Percentiles rank a stretch among this genome's conserved stretches.
These are phyloP conservation scores for Trissonchulus sp. DNA, from an alignment of 2,888 invertebrate genomes.

Conservation along the genomic window DNA sequence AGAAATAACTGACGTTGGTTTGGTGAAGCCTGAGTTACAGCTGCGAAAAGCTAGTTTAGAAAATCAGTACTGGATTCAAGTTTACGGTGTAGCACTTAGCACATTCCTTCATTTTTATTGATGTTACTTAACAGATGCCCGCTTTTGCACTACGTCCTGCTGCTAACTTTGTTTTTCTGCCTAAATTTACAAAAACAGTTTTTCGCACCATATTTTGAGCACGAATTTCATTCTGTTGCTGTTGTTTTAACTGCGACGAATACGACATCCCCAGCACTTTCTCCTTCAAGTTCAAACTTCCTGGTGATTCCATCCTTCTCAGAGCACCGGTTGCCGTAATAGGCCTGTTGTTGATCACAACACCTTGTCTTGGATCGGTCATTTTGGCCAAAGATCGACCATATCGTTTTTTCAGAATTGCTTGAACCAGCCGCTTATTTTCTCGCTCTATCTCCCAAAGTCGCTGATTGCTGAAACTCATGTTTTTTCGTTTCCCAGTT, in stretches of 20 bases:
- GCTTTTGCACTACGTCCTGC: too few species aligned
- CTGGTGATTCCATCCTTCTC: not conserved
- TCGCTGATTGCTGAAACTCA: conserved; percentile 13
- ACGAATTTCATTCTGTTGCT: not conserved
- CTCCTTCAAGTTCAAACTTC: not conserved
- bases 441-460: conserved; percentile 24
- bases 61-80: too few species aligned
- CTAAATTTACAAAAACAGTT: too few species aligned
- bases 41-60: too few species aligned
- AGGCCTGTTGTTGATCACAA: not conserved
- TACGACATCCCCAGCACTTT: too few species aligned
- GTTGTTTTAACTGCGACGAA: not conserved
- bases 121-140: too few species aligned
- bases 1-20: too few species aligned
- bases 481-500: conserved; percentile 18
- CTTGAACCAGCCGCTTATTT: conserved; percentile 18
- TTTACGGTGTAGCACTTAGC: too few species aligned
- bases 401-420: conserved; percentile 14
- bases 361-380: not conserved
- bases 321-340: not conserved
- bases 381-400: not conserved
- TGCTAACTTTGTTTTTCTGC: too few species aligned
- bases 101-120: too few species aligned
- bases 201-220: not conserved
- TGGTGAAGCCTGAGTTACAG: too few species aligned